Evolutionary conservation across 1,140 invertebrate species (phyloP), one percentile per base, ranked within the genome.

Genomic region (Drosophila pruinosa): DNA sequence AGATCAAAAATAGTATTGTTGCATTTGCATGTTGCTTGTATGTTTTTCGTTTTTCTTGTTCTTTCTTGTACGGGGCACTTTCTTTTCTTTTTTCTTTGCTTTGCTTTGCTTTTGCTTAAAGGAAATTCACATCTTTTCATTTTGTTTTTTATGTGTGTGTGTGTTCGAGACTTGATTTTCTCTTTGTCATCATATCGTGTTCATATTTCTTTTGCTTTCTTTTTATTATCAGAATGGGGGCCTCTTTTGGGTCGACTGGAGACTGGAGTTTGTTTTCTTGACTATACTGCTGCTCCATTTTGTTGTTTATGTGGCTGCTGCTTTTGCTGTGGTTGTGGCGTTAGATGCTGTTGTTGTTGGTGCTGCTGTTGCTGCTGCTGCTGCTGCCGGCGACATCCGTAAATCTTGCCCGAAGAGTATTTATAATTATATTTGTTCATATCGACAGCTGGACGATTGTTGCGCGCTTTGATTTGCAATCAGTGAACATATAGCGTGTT

Each of bases 401-500:
- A 88, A 28, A 89, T 79, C 28, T 89, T 83, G 19, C 80, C 70
- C 28, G 85, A 78, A 43, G 80, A 75, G 83, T 86, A 88, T 82
- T 89, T 90, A 41, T 75, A 79, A 45, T 79, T 89, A 36, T 72
- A 81, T 76, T 90, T 89, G 74, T 78, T 89, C 53, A 81, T 74
- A 81, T 88, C 76, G 77, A 80, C 88, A 63, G 81, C 73, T 78
- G 76, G 74, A 74, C 69, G 75, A 86, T 78, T 90, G 63, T 83
- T 78, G 31, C 83, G 75, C 67, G 85, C 79, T 86, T 81, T 90
- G 63, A 88, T 91, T 82, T 89, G 82, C 79, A 90, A 91, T 95
- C 95, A 97, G 91, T 96, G 94, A 93, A 98, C 97, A 93, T 97
- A 98, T 79, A 98, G 94, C 38, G 97, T 98, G 93, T 99, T 98